Evolutionary conservation across 2,113 vertebrate species (phyloP).

Genomic region (Macquaria ambigua): DNA sequence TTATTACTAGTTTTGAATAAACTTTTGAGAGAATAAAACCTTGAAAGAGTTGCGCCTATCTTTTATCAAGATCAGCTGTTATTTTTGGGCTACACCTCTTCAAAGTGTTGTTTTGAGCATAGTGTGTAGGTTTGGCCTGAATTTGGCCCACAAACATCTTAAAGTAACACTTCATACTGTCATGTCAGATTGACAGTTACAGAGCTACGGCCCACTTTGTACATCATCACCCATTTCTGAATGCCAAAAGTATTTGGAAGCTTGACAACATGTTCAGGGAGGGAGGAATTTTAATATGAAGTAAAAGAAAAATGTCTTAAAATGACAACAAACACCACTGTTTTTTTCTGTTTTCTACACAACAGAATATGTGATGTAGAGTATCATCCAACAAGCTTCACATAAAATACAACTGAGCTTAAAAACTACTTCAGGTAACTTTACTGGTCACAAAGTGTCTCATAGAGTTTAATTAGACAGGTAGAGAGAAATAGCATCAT

Average conservation of each 20-base stretch:
- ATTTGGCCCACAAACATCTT: slow-evolving; percentile 22
- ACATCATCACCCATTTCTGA: slow-evolving; percentile 1
- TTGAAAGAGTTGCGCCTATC: slow-evolving; percentile 12
- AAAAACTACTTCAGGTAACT: neutral
- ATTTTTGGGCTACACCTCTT: slow-evolving; percentile 26
- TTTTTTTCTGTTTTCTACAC: no score
- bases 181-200: slow-evolving; percentile 11
- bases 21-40: neutral
- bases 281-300: neutral
- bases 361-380: neutral
- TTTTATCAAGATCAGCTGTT: slow-evolving; percentile 20
- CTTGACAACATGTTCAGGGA: neutral
- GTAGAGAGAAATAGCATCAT: neutral
- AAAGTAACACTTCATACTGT: slow-evolving; percentile 9
- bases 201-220: slow-evolving; percentile 10
- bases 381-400: neutral
- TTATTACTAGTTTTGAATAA: slow-evolving; percentile 14
- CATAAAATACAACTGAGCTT: neutral
- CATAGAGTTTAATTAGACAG: neutral
- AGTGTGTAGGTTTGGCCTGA: slow-evolving; percentile 31
- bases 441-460: neutral
- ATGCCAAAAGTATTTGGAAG: neutral
- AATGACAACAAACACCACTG: neutral
- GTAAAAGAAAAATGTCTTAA: neutral
- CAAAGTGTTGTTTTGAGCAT: slow-evolving; percentile 27